phyloP scores from a whole-genome alignment of 2,113 vertebrate species.

The Meles meles region DNA sequence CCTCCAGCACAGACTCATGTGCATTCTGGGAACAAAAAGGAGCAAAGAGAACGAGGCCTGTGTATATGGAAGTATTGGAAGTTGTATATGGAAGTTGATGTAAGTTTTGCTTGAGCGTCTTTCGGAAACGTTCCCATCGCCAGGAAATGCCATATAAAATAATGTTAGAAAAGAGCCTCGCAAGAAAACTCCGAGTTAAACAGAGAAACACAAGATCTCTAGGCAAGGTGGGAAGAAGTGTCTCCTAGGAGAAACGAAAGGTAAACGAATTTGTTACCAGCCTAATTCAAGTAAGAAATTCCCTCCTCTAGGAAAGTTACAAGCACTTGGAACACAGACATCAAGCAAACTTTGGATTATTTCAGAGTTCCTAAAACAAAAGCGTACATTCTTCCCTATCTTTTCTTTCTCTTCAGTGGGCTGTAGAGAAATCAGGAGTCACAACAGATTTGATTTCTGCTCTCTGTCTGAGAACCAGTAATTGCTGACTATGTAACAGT shows the following conservation, averaged over 20 bases:
- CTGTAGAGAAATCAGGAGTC: background rate
- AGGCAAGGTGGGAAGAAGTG: background rate
- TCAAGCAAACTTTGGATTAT: background rate
- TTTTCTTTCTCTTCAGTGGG: background rate
- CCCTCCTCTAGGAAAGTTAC: background rate
- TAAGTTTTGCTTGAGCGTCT: background rate
- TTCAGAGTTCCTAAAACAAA: conserved; percentile 15
- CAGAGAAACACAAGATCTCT: background rate
- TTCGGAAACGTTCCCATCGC: background rate
- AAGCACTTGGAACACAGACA: background rate
- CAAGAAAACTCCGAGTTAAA: background rate
- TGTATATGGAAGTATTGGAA: background rate
- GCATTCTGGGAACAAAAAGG: background rate
- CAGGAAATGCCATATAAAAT: background rate
- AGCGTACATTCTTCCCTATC: background rate
- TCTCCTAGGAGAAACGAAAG: background rate
- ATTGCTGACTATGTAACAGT: background rate
- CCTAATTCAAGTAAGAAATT: conserved; percentile 8
- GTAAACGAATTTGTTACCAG: background rate
- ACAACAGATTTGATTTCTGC: background rate
- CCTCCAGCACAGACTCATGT: fast-evolving
- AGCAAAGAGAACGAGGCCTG: background rate
- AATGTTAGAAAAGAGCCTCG: background rate
- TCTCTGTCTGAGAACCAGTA: background rate
- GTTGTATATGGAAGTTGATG: background rate